Evolutionary conservation across 2,888 invertebrate species (phyloP), one percentile per base, ranked within the genome.

Genomic region (Gandaritis pyraliata): DNA sequence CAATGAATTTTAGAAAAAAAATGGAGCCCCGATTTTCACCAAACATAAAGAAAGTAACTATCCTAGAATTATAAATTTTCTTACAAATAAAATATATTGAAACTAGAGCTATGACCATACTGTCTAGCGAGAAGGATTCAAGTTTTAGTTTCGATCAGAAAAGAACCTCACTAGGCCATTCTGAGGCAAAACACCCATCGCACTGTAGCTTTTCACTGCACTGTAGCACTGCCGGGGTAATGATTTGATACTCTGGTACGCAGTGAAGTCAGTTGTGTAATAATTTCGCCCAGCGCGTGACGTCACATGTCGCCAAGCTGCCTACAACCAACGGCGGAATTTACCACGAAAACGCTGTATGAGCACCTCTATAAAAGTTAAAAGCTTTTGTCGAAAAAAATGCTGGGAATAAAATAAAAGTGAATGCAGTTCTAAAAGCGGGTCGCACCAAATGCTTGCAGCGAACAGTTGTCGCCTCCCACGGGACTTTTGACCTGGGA

Each of bases 311-410:
- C 64, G 48, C 29, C 30, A 63, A 64, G 59, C 65, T 65, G 57
- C 64, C 70, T 65, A 66, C 55, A 71, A 69, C n/a, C 52, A 13
- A 54, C n/a, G 65, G 71, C 71, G 66, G 81, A 83, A 83, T 81
- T 80, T 78, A 76, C 82, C 78, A 76, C 78, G 73, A 81, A 85
- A 88, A 83, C 82, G 76, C 77, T 78, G 78, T 83, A 84, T 81
- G 80, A 81, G 80, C 80, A 82, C 79, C 80, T 81, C 78, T 78
- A 86, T 85, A 85, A 89, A 89, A 86, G 87, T 88, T 90, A 89
- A 90, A 89, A 90, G 90, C 88, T 88, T 88, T 88, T 80, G 82
- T 80, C 75, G 75, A 87, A 90, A 90, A 88, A 86, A 86, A 74
- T 79, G 75, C 74, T 70, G 69, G 68, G 73, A 77, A 81, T 80